Base-by-base conservation (phyloP, 2,888 invertebrate genomes). In the Pasiphila rectangulata region DNA sequence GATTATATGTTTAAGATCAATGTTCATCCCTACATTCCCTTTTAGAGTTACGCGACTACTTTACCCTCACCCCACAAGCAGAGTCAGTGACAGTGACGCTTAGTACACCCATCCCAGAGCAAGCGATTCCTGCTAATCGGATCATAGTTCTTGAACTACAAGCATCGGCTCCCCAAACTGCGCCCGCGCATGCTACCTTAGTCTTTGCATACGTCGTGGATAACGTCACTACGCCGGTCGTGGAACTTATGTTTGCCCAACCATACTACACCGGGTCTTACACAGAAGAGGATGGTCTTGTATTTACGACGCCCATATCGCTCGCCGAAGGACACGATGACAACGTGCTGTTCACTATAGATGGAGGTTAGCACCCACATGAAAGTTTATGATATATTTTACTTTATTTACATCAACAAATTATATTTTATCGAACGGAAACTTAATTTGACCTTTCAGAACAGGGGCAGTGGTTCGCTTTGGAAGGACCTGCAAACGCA, bases 291-390 rank as follows among this genome's bases (percentile, higher is more conserved):
- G 27, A 4, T 13, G 39, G 16, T 2, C 23, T 41, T 13, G 10
- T 21, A 1, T 59, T 71, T 15, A 44, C 43, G 2, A 40, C 51
- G 3, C 29, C 45, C 0, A 61, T 70, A 13, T 46, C 53, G 0
- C 37, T 69, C 1, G 16, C 43, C 0, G 21, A 59, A 17, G 67
- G 66, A 4, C 63, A 59, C 27, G 58, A 64, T n/a, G 48, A 47
- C 7, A 51, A 27, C n/a, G 67, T 70, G 1, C 36, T 35, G n/a
- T 69, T 68, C 30, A 24, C 9, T 10, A 53, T 73, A 0, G 59
- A 60, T 35, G 70, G 69, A 61, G 67, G 69, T 67, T 36, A 44
- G 53, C 43, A 37, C 4, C n/a, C 2, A 7, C 27, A 13, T 7
- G 12, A 27, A 7, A 6, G 25, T 6, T 25, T 25, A 25, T 12